Conservation (phyloP, 2,113 vertebrate genomes). For the Sula dactylatra region DNA sequence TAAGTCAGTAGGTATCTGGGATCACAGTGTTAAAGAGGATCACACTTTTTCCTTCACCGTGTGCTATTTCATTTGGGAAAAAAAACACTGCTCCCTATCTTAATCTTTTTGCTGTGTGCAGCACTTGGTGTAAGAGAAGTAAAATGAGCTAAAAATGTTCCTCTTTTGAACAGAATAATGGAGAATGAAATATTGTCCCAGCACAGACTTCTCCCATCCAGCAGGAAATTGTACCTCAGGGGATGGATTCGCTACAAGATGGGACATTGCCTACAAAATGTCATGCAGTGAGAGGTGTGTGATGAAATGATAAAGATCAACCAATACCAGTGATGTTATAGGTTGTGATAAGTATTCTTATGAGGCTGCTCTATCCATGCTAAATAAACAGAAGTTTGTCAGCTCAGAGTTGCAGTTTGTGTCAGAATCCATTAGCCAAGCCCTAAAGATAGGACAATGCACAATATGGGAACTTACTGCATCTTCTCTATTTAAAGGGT, state of each 20-base stretch:
- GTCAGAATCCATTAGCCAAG: neutral
- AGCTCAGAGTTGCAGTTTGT: neutral
- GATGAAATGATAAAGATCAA: neutral
- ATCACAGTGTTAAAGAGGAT: neutral
- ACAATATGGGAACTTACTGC: neutral
- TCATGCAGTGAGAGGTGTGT: accelerated
- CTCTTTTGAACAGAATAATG: neutral
- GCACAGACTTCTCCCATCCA: neutral
- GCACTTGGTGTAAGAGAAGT: neutral
- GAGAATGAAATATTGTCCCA: neutral
- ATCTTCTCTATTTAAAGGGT: neutral
- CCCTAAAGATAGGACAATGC: neutral
- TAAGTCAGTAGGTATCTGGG: neutral
- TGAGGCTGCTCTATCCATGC: neutral
- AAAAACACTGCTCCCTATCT: neutral
- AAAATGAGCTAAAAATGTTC: neutral
- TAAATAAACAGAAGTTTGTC: constrained; percentile 6
- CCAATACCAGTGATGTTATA: neutral
- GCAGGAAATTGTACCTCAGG: neutral
- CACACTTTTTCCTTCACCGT: neutral
- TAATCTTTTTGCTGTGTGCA: neutral
- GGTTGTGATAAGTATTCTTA: neutral
- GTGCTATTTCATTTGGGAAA: neutral
- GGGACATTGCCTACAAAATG: neutral
- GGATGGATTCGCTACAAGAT: neutral